A percentile compares a stretch with the other conserved stretches of the same genome.
These are phyloP conservation scores for Leucozona laternaria DNA, from an alignment of 2,888 invertebrate species.

Conservation along the genomic window DNA sequence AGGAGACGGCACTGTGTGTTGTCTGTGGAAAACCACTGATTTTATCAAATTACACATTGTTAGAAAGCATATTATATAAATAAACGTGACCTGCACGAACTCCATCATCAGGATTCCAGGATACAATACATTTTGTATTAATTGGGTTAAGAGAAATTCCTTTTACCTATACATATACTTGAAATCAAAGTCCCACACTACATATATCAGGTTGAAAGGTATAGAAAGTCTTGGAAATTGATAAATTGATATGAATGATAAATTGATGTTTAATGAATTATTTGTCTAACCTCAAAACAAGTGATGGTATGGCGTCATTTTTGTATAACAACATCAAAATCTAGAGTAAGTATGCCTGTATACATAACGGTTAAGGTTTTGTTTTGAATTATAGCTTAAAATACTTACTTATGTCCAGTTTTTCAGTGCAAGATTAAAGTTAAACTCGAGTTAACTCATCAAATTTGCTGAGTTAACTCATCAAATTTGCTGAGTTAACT, in stretches of 20 bases:
- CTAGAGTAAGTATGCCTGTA: no score
- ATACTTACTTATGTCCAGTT: no score
- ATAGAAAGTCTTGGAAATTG: background rate
- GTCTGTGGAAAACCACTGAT: constrained; percentile 29
- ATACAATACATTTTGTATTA: constrained; percentile 23
- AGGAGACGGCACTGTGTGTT: constrained; percentile 4
- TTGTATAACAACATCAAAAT: background rate
- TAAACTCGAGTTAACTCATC: no score
- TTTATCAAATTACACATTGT: constrained; percentile 9
- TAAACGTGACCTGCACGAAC: constrained; percentile 28
- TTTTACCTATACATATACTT: background rate
- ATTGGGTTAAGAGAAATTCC: constrained; percentile 24
- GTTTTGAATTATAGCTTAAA: no score
- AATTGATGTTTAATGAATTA: background rate
- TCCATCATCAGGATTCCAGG: constrained; percentile 10
- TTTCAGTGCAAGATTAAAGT: no score
- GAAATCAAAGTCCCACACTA: background rate
- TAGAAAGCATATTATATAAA: background rate
- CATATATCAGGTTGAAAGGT: background rate
- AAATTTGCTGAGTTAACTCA: no score
- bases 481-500: no score
- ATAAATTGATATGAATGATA: constrained; percentile 6
- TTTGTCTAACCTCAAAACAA: background rate
- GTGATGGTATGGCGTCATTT: background rate
- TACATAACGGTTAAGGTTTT: no score